Evolutionary conservation across 2,888 invertebrate genomes (phyloP).

Genomic region (Luffia ferchaultella): DNA sequence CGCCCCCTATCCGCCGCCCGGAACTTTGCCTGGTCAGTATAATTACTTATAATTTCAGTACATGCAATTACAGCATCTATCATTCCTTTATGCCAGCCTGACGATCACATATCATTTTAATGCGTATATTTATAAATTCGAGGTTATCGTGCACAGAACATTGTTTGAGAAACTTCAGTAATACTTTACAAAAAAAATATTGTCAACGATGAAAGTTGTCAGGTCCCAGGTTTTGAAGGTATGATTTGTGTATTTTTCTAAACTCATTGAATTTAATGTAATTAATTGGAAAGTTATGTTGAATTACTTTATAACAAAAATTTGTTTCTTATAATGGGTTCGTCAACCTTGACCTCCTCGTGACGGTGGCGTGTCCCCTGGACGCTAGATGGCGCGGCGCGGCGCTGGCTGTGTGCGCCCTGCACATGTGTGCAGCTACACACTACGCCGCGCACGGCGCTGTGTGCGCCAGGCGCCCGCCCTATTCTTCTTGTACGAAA

Average conservation of each 20-base stretch:
- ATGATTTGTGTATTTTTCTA: not conserved
- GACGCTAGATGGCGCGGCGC: conserved; percentile 44
- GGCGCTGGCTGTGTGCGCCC: not conserved
- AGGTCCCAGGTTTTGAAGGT: no score
- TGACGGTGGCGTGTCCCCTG: conserved; percentile 24
- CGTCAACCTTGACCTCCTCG: conserved; percentile 55
- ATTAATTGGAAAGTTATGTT: conserved; percentile 15
- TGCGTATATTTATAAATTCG: no score
- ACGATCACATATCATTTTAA: no score
- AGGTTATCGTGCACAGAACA: no score
- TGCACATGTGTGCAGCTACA: conserved; percentile 13
- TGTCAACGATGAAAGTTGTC: no score
- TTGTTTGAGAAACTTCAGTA: no score
- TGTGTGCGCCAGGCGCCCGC: no score
- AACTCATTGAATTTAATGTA: not conserved
- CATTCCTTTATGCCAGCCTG: no score
- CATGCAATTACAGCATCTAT: not conserved
- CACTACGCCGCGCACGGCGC: conserved; percentile 24
- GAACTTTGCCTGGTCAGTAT: conserved; percentile 68
- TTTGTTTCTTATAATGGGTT: conserved; percentile 54
- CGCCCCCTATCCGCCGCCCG: conserved; percentile 82
- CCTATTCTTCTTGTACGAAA: no score
- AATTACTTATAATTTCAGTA: conserved; percentile 7
- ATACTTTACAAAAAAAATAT: no score
- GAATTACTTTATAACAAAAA: conserved; percentile 33